These are phyloP conservation scores for Meda fulgida DNA, from an alignment of 2,797 vertebrate genomes.

Conservation along the genomic window DNA sequence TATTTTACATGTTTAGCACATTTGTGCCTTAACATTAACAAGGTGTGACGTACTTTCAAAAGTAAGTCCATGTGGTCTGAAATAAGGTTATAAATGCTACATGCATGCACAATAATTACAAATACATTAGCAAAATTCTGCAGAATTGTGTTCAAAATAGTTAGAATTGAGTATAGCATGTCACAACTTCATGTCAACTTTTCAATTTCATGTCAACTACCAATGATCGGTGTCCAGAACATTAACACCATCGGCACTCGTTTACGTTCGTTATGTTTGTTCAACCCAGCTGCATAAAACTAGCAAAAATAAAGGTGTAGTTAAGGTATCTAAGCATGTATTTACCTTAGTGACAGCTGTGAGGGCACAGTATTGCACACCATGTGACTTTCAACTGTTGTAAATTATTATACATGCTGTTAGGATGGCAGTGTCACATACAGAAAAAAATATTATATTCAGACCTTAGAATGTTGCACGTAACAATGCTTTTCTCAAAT, in stretches of 20 bases:
- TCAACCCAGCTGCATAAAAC: background rate
- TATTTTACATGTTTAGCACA: background rate
- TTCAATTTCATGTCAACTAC: background rate
- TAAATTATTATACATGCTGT: background rate
- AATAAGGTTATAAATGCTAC: background rate
- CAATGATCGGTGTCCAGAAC: background rate
- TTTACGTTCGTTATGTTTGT: background rate
- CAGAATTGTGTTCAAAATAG: background rate
- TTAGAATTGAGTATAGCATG: background rate
- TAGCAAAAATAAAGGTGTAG: background rate
- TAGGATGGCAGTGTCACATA: background rate
- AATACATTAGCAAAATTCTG: background rate
- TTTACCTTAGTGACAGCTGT: background rate
- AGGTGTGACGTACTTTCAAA: background rate
- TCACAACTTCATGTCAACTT: background rate
- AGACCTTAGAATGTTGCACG: background rate
- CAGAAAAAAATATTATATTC: background rate
- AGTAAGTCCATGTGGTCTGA: background rate
- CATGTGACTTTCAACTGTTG: conserved; percentile 8
- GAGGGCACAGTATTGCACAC: background rate
- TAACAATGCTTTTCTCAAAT: background rate
- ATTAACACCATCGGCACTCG: background rate
- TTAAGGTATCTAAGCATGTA: conserved; percentile 23
- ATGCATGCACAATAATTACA: background rate
- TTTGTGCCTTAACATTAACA: background rate